phyloP scores from a whole-genome alignment of 2,113 vertebrate species.

The Lophius piscatorius region DNA sequence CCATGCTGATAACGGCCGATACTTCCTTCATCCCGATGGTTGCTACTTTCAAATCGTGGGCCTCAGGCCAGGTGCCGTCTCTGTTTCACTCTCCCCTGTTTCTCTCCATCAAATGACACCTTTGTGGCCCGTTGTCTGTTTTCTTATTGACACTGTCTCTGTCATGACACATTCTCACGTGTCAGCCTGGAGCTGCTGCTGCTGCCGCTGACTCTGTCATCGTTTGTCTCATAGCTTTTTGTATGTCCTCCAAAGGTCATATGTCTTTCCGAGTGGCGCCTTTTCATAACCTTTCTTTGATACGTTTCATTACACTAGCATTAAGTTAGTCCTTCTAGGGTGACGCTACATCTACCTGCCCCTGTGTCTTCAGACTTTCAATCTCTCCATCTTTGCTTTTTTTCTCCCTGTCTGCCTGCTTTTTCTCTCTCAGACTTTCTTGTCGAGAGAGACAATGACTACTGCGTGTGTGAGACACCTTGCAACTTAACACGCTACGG shows the following conservation, averaged over 20 bases:
- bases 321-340: constrained; percentile 34
- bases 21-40: constrained; percentile 29
- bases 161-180: constrained; percentile 6
- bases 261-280: constrained; percentile 8
- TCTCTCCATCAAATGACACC: constrained; percentile 47
- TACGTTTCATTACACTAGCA: constrained; percentile 19
- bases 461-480: constrained; percentile 94
- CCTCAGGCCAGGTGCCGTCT: constrained; percentile 8
- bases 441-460: constrained; percentile 95
- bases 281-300: constrained; percentile 15
- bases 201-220: constrained; percentile 21
- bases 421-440: constrained; percentile 86
- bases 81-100: constrained; percentile 14
- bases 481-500: constrained; percentile 95
- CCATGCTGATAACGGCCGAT: constrained; percentile 61
- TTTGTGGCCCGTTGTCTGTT: constrained; percentile 48
- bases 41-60: constrained; percentile 31
- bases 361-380: constrained; percentile 12
- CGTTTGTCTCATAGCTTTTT: constrained; percentile 10
- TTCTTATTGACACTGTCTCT: constrained; percentile 42
- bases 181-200: constrained; percentile 24
- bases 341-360: constrained; percentile 21
- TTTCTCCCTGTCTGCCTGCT: background rate
- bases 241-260: constrained; percentile 28
- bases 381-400: background rate